phyloP scores from a whole-genome alignment of 2,113 vertebrate species.

The Cavia porcellus region DNA sequence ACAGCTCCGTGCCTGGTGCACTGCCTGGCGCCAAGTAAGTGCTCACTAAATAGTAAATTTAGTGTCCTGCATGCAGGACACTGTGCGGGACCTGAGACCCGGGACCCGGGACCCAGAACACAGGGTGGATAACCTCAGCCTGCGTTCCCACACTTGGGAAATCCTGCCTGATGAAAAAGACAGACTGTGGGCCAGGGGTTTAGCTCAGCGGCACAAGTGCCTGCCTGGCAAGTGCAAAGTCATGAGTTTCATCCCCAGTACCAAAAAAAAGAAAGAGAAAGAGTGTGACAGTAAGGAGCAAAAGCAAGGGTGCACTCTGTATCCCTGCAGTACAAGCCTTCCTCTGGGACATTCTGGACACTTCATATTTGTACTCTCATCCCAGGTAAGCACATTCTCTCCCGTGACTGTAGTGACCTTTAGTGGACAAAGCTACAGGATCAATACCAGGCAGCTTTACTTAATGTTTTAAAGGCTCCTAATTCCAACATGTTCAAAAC shows the following conservation, averaged over 20 bases:
- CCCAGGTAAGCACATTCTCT: neutral
- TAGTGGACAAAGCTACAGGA: neutral
- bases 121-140: neutral
- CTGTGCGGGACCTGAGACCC: neutral
- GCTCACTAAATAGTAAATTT: neutral
- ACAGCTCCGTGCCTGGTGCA: neutral
- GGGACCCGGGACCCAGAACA: neutral
- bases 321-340: neutral
- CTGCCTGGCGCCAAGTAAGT: neutral
- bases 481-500: neutral
- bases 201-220: no score
- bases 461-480: neutral
- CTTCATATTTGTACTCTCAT: neutral
- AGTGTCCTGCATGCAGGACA: no score
- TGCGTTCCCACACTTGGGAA: neutral
- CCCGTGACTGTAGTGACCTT: neutral
- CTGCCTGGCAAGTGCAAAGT: no score
- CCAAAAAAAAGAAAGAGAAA: no score
- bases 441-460: neutral
- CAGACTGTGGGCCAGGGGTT: no score
- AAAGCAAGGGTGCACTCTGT: neutral
- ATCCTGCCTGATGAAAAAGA: neutral
- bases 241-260: no score
- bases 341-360: neutral
- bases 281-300: neutral